Conservation (phyloP, 1,140 invertebrate species). For the Neuroterus valhalla region DNA sequence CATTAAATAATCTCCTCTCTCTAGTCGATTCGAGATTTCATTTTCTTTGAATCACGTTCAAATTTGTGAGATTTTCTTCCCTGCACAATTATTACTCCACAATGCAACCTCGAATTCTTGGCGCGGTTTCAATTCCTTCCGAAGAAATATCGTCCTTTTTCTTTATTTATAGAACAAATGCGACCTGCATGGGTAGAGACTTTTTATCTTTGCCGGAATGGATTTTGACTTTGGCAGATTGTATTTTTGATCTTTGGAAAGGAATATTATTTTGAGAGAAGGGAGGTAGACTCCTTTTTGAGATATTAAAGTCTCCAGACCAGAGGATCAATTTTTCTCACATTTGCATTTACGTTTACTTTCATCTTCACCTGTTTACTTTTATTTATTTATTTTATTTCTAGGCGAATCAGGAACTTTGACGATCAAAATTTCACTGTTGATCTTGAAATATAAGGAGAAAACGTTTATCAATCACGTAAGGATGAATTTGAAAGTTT, state of each 20-base stretch:
- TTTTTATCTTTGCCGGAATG: neutral
- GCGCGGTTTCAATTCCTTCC: neutral
- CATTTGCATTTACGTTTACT: too few relatives aligned
- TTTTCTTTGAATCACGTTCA: neutral
- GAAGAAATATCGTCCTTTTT: slow-evolving; percentile 1
- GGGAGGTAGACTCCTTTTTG: too few relatives aligned
- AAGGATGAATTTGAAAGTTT: too few relatives aligned
- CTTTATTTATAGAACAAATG: slow-evolving; percentile 5
- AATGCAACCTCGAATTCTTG: slow-evolving; percentile 9
- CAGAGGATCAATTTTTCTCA: too few relatives aligned
- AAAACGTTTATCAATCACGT: too few relatives aligned
- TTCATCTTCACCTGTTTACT: too few relatives aligned
- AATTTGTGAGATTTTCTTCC: slow-evolving; percentile 3
- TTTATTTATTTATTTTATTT: too few relatives aligned
- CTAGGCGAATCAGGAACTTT: too few relatives aligned
- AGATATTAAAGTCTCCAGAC: too few relatives aligned
- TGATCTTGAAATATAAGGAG: too few relatives aligned
- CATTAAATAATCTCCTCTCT: neutral
- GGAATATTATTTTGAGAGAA: neutral
- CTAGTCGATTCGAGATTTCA: neutral
- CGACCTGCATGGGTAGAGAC: neutral
- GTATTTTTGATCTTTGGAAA: slow-evolving; percentile 6
- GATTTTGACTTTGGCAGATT: slow-evolving; percentile 20
- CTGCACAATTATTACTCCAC: slow-evolving; percentile 7
- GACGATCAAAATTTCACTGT: too few relatives aligned